phyloP scores from a whole-genome alignment of 2,797 vertebrate genomes.

The Sebastes itinus region DNA sequence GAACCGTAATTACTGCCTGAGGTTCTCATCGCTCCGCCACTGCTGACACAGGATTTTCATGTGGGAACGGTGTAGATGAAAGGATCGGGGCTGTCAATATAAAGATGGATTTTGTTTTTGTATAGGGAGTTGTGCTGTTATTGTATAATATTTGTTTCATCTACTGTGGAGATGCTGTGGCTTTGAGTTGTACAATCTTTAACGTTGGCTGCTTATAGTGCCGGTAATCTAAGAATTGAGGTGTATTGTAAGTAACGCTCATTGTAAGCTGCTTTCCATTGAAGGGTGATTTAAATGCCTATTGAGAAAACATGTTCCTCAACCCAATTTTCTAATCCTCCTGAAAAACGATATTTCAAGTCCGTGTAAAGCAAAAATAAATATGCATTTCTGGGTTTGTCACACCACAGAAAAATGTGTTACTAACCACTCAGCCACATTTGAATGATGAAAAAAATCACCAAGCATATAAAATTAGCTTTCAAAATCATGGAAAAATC shows the following conservation, averaged over 20 bases:
- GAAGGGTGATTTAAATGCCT: neutral
- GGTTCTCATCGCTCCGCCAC: conserved; percentile 12
- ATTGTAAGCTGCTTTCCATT: neutral
- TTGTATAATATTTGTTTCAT: conserved; percentile 14
- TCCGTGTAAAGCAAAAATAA: too few relatives aligned
- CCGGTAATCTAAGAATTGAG: neutral
- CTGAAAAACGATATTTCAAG: neutral
- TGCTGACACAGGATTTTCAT: conserved; percentile 56
- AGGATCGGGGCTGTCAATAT: conserved; percentile 45
- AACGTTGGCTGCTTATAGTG: neutral
- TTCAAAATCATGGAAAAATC: too few relatives aligned
- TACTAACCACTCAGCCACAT: too few relatives aligned
- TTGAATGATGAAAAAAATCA: too few relatives aligned
- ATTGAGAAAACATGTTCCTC: neutral
- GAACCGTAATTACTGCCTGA: conserved; percentile 52
- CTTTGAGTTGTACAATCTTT: conserved; percentile 5
- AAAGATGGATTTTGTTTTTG: neutral
- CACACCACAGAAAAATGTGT: too few relatives aligned
- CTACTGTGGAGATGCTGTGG: neutral
- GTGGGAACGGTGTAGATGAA: conserved; percentile 37
- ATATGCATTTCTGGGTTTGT: too few relatives aligned
- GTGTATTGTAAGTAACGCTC: neutral
- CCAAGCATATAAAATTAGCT: too few relatives aligned
- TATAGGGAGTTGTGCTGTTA: neutral
- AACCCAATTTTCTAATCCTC: neutral